Conservation (phyloP, 2,888 invertebrate genomes). For the Cancer borealis region DNA sequence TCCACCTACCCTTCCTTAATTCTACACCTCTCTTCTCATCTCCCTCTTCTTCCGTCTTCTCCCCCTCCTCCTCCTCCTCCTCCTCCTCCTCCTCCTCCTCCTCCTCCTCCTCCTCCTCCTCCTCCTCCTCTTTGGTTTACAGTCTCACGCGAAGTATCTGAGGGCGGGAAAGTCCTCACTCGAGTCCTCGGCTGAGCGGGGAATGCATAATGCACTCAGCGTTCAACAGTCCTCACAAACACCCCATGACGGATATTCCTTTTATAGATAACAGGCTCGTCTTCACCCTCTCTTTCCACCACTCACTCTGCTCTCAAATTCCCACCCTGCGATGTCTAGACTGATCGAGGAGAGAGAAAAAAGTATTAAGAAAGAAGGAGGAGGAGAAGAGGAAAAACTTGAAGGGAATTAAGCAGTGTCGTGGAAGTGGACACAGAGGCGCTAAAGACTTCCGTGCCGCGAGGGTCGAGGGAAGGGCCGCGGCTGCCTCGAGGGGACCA, state of each 20-base stretch:
- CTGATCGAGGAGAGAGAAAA: background rate
- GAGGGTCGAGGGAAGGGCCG: background rate
- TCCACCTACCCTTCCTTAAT: background rate
- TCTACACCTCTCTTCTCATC: background rate
- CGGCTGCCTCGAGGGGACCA: slow-evolving; percentile 31
- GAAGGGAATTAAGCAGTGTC: background rate
- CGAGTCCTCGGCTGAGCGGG: background rate
- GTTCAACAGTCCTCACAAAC: background rate
- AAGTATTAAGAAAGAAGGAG: background rate
- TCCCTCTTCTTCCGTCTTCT: background rate
- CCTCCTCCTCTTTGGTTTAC: background rate
- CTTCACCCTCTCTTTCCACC: background rate
- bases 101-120: background rate
- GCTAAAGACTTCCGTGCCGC: slow-evolving; percentile 9
- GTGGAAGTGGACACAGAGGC: background rate
- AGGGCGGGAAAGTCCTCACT: background rate
- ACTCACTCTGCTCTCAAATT: slow-evolving; percentile 1
- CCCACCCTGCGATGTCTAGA: background rate
- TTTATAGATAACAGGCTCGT: background rate
- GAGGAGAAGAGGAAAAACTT: background rate
- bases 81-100: too few species aligned
- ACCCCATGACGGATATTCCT: slow-evolving; percentile 22
- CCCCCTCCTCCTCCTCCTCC: too few species aligned
- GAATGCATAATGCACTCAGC: slow-evolving; percentile 8
- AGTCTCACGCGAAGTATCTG: background rate